Conservation (phyloP, 2,888 invertebrate species). For the Diplazon laetatorius region DNA sequence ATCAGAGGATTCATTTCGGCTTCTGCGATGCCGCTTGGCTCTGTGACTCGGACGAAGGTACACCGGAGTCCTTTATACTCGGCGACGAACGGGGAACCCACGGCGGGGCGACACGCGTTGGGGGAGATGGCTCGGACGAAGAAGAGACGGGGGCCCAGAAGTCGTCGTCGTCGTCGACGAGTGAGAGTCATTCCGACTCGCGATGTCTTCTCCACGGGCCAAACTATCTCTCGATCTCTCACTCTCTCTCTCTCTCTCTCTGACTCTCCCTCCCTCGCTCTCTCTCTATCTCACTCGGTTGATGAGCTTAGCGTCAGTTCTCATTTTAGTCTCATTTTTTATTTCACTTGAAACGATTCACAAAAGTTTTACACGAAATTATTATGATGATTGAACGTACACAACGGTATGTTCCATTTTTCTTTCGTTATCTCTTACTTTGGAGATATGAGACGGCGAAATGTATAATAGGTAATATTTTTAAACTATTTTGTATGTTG, state of each 20-base stretch:
- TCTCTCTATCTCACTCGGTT: too few relatives aligned
- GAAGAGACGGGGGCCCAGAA: slow-evolving; percentile 76
- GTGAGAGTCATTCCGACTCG: slow-evolving; percentile 80
- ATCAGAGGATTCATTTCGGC: slow-evolving; percentile 82
- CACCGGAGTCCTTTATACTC: slow-evolving; percentile 81
- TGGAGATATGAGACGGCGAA: too few relatives aligned
- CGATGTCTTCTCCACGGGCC: slow-evolving; percentile 66
- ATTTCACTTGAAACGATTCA: too few relatives aligned
- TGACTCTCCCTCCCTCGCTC: too few relatives aligned
- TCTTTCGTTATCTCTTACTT: too few relatives aligned
- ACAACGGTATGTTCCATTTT: too few relatives aligned
- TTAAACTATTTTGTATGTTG: too few relatives aligned
- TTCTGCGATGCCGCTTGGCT: slow-evolving; percentile 82
- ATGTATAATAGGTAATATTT: too few relatives aligned
- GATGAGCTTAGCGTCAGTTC: too few relatives aligned
- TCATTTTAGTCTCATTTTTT: too few relatives aligned
- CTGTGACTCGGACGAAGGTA: slow-evolving; percentile 81
- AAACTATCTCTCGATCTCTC: slow-evolving; percentile 62
- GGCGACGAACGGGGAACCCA: slow-evolving; percentile 68
- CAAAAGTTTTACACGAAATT: too few relatives aligned
- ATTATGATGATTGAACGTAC: too few relatives aligned
- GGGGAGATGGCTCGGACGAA: slow-evolving; percentile 69
- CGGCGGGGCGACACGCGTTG: slow-evolving; percentile 70
- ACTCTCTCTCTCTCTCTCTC: slow-evolving; percentile 39
- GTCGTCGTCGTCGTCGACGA: slow-evolving; percentile 70